Conservation (phyloP, 2,797 vertebrate species). For the Lithobates sylvaticus region DNA sequence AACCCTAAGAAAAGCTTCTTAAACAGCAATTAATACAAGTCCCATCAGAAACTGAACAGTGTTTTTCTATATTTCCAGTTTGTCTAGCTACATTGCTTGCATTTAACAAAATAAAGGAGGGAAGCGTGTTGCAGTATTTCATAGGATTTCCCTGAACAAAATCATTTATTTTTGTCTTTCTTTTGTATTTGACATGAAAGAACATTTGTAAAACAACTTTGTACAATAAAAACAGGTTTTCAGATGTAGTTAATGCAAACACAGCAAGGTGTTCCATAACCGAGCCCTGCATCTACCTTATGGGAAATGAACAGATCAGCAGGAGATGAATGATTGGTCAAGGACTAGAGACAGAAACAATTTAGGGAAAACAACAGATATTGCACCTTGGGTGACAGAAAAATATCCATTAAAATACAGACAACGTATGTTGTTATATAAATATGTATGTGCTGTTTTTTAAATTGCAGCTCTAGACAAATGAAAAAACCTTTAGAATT, state of each 20-base stretch:
- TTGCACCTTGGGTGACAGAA: not conserved
- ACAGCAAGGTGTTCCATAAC: conserved; percentile 41
- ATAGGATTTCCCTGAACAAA: not conserved
- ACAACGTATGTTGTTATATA: not conserved
- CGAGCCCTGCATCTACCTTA: conserved; percentile 30
- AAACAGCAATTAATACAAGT: no score
- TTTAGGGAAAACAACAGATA: conserved; percentile 30
- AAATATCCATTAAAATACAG: not conserved
- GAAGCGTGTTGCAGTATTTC: not conserved
- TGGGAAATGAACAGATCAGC: conserved; percentile 44
- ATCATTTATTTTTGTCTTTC: not conserved
- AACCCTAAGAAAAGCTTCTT: no score
- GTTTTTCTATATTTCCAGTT: not conserved
- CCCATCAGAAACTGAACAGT: no score
- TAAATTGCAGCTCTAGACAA: no score
- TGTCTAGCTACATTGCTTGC: not conserved
- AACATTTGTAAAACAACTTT: conserved; percentile 42
- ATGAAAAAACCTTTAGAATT: no score
- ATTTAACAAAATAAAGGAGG: not conserved
- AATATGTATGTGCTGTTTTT: not conserved
- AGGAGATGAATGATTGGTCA: conserved; percentile 31
- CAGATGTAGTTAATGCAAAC: conserved; percentile 41
- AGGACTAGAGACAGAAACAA: conserved; percentile 28
- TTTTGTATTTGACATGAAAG: not conserved
- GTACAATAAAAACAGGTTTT: conserved; percentile 37